A percentile compares a stretch with the other conserved stretches of the same genome.
Conservation (phyloP, 1,140 invertebrate genomes). For the Drosophila sechellia region DNA sequence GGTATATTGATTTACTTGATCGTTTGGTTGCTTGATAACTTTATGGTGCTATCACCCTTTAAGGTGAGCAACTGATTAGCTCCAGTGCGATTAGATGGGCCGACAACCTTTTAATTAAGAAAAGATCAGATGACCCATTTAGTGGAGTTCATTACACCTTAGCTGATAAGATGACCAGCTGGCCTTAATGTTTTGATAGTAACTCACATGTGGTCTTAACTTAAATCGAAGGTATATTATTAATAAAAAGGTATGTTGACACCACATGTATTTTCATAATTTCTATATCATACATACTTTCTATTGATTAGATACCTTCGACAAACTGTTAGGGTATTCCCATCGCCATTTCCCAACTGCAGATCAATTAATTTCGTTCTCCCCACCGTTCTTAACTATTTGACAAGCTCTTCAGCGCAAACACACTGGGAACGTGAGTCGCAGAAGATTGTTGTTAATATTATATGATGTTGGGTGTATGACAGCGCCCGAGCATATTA, state of each 20-base stretch:
- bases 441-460: constrained; percentile 36
- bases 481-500: constrained; percentile 47
- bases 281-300: too few species aligned
- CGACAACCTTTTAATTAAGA: constrained; percentile 50
- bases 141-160: constrained; percentile 11
- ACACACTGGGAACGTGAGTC: constrained; percentile 48
- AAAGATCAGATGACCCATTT: constrained; percentile 34
- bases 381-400: constrained; percentile 41
- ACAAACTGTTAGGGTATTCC: constrained; percentile 39
- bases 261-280: too few species aligned
- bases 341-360: constrained; percentile 3
- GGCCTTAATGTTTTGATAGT: constrained; percentile 1
- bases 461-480: constrained; percentile 44
- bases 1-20: constrained; percentile 4
- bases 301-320: background rate
- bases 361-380: constrained; percentile 44
- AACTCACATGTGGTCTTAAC: background rate
- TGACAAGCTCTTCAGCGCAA: constrained; percentile 66
- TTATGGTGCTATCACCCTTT: background rate
- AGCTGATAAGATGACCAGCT: constrained; percentile 25
- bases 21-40: background rate
- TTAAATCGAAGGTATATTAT: background rate
- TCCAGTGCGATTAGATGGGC: constrained; percentile 10
- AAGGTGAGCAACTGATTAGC: background rate
- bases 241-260: background rate